Evolutionary conservation across 2,888 invertebrate species (phyloP).

Genomic region (Caenorhabditis auriculariae): DNA sequence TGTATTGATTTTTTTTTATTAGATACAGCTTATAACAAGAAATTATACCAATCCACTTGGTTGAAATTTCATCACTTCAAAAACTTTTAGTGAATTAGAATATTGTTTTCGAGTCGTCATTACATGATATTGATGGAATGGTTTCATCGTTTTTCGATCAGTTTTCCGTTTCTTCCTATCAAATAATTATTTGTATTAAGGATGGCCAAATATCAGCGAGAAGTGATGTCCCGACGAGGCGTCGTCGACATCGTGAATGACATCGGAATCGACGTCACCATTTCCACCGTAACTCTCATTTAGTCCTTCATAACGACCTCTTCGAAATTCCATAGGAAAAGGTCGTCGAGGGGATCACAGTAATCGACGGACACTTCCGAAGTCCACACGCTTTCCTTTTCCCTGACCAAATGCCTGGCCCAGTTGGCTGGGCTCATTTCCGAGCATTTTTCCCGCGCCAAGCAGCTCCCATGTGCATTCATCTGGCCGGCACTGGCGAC

Average conservation of each 20-base stretch:
- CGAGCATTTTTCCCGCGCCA: slow-evolving; percentile 35
- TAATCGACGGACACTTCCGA: slow-evolving; percentile 79
- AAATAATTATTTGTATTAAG: slow-evolving; percentile 26
- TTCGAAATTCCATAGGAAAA: background rate
- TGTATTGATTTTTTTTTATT: too few species aligned
- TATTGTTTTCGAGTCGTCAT: background rate
- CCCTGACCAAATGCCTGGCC: slow-evolving; percentile 75
- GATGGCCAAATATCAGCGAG: slow-evolving; percentile 44
- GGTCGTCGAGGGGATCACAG: slow-evolving; percentile 35
- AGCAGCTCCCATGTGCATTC: slow-evolving; percentile 71
- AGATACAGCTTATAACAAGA: too few species aligned
- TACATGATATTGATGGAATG: background rate
- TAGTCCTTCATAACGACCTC: too few species aligned
- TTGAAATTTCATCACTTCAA: too few species aligned
- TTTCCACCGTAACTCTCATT: too few species aligned
- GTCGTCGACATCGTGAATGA: slow-evolving; percentile 44
- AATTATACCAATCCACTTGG: too few species aligned
- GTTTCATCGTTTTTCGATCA: too few species aligned
- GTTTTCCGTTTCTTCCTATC: too few species aligned
- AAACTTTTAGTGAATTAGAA: background rate
- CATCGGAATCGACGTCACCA: slow-evolving; percentile 8
- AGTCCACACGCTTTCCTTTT: slow-evolving; percentile 81
- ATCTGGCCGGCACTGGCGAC: slow-evolving; percentile 95
- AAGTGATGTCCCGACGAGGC: slow-evolving; percentile 45
- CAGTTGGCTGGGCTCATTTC: slow-evolving; percentile 34